Percentiles rank a stretch among this genome's conserved stretches.
phyloP scores from a whole-genome alignment of 2,113 vertebrate species.

The cattle (Bos taurus) region DNA sequence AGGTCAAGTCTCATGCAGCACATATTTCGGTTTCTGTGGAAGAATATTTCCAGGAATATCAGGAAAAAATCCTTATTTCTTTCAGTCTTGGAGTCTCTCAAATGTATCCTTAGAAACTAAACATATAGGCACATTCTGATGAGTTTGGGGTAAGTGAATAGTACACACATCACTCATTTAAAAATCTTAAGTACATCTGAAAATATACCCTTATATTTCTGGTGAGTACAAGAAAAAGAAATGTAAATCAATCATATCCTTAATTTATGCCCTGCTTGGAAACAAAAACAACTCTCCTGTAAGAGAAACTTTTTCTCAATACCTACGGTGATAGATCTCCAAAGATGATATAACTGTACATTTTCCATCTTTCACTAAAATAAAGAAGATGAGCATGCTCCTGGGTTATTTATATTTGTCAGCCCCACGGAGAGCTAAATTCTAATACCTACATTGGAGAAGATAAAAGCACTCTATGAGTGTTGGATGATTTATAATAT shows the following conservation, averaged over 20 bases:
- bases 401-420: conserved; percentile 1
- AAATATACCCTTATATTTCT: not conserved
- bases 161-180: not conserved
- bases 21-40: conserved; percentile 16
- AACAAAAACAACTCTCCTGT: not conserved
- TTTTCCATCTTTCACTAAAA: conserved; percentile 26
- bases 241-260: not conserved
- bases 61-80: conserved; percentile 15
- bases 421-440: not conserved
- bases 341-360: not conserved
- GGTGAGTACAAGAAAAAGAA: not conserved
- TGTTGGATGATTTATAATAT: not conserved
- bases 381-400: not conserved
- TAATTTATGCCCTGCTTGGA: not conserved
- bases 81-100: not conserved
- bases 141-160: not conserved
- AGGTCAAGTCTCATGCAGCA: conserved; percentile 46
- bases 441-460: not conserved
- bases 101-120: not conserved
- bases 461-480: not conserved
- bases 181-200: conserved; percentile 9
- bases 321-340: not conserved
- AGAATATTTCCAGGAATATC: conserved; percentile 49
- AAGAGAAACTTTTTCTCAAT: not conserved
- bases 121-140: not conserved